Conservation (phyloP, 2,888 invertebrate species). For the Parthenolecanium corni region DNA sequence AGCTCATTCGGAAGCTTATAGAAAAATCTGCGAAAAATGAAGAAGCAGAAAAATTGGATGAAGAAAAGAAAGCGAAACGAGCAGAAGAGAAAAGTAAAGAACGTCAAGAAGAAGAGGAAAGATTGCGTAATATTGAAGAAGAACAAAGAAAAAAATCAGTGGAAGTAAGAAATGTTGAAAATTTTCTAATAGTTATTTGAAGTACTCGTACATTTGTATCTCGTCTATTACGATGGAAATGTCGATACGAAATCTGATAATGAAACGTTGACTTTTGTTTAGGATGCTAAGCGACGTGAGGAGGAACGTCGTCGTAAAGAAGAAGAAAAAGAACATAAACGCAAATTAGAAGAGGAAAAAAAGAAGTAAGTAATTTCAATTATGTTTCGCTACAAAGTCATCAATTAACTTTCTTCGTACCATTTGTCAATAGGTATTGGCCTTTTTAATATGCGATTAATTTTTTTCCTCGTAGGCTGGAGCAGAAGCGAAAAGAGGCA, state of each 20-base stretch:
- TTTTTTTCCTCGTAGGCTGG: slow-evolving; percentile 30
- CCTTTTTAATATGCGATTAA: neutral
- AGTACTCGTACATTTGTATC: too few relatives aligned
- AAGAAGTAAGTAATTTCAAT: neutral
- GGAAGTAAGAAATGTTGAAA: slow-evolving; percentile 35
- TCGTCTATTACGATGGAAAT: too few relatives aligned
- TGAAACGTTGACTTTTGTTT: slow-evolving; percentile 30
- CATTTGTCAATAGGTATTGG: too few relatives aligned
- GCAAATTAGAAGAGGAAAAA: slow-evolving; percentile 40
- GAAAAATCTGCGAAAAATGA: slow-evolving; percentile 32
- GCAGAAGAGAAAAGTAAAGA: slow-evolving; percentile 45
- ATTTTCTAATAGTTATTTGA: too few relatives aligned
- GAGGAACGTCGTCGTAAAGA: slow-evolving; percentile 42
- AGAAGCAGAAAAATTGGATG: slow-evolving; percentile 29
- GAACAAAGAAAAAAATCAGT: slow-evolving; percentile 39
- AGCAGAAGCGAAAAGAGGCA: slow-evolving; percentile 26
- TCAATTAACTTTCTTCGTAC: too few relatives aligned
- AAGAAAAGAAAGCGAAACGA: slow-evolving; percentile 33
- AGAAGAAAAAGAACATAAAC: slow-evolving; percentile 38
- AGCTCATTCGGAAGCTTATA: slow-evolving; percentile 20
- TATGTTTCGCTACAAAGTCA: neutral
- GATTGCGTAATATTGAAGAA: slow-evolving; percentile 42
- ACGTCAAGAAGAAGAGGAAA: slow-evolving; percentile 46
- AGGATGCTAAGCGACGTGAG: slow-evolving; percentile 38
- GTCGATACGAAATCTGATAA: too few relatives aligned